These are phyloP conservation scores for Disparrhopalites patrizii DNA, from an alignment of 2,888 invertebrate genomes.

Conservation along the genomic window DNA sequence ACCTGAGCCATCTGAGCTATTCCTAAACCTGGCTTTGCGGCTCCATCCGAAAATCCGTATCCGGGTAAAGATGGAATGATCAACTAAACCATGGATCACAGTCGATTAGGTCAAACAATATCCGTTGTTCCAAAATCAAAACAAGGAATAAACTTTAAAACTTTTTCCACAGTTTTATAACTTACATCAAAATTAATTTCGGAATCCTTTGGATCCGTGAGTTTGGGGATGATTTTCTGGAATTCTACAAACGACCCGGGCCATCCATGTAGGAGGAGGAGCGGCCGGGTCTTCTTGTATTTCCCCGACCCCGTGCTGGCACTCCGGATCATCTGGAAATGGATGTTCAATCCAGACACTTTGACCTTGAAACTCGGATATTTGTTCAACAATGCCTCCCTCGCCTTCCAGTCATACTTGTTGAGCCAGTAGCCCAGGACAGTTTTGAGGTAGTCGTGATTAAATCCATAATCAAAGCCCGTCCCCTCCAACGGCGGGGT, in stretches of 20 bases:
- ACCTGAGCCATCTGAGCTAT: slow-evolving; percentile 48
- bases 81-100: slow-evolving; percentile 32
- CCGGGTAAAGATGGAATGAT: slow-evolving; percentile 58
- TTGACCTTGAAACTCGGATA: slow-evolving; percentile 71
- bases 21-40: slow-evolving; percentile 52
- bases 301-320: slow-evolving; percentile 24
- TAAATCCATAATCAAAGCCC: slow-evolving; percentile 78
- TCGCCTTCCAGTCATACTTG: slow-evolving; percentile 67
- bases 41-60: slow-evolving; percentile 56
- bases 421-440: slow-evolving; percentile 75
- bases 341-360: slow-evolving; percentile 71
- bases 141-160: not conserved
- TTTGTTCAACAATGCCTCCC: slow-evolving; percentile 67
- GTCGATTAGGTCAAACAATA: not conserved
- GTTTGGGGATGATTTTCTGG: slow-evolving; percentile 51
- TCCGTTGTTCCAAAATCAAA: not conserved
- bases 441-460: slow-evolving; percentile 62
- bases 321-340: slow-evolving; percentile 66
- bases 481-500: slow-evolving; percentile 53
- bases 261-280: slow-evolving; percentile 46
- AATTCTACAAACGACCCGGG: slow-evolving; percentile 46
- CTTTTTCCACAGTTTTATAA: not conserved
- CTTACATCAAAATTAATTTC: slow-evolving; percentile 54
- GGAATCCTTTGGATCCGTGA: slow-evolving; percentile 57
- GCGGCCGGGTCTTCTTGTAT: slow-evolving; percentile 35